Conservation (phyloP, 1,140 invertebrate genomes). For the Thalassaphorura encarpata region DNA sequence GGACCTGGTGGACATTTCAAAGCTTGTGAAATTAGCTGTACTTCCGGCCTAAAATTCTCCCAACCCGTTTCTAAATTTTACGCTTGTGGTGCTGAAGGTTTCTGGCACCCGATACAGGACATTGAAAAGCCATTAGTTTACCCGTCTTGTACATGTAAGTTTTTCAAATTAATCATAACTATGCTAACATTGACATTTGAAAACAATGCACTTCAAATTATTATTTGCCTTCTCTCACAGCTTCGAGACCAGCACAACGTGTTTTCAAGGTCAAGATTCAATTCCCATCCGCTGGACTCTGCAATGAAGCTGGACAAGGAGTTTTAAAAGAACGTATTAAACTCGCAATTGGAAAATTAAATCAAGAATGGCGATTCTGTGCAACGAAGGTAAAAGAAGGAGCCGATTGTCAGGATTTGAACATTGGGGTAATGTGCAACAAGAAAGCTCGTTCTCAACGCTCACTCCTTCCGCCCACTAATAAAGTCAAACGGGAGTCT, state of each 20-base stretch:
- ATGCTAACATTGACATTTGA: too few relatives aligned
- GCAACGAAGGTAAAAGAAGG: slow-evolving; percentile 31
- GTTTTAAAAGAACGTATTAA: slow-evolving; percentile 78
- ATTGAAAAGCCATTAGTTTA: slow-evolving; percentile 69
- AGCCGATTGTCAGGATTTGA: slow-evolving; percentile 69
- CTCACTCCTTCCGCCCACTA: slow-evolving; percentile 49
- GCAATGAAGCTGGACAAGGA: slow-evolving; percentile 85
- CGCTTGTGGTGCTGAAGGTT: slow-evolving; percentile 90
- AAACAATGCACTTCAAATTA: background rate
- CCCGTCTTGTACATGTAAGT: slow-evolving; percentile 76
- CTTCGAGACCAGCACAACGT: slow-evolving; percentile 70
- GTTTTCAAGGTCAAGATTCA: slow-evolving; percentile 87
- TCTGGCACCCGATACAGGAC: slow-evolving; percentile 79
- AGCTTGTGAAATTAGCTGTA: slow-evolving; percentile 80
- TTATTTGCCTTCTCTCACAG: slow-evolving; percentile 39
- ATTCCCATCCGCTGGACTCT: slow-evolving; percentile 85
- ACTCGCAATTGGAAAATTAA: slow-evolving; percentile 75
- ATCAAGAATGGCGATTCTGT: slow-evolving; percentile 44
- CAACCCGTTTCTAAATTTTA: slow-evolving; percentile 87
- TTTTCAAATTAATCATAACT: too few relatives aligned
- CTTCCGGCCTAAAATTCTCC: slow-evolving; percentile 74
- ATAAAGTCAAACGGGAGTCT: slow-evolving; percentile 51
- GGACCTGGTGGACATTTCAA: slow-evolving; percentile 70
- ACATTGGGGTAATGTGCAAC: slow-evolving; percentile 81
- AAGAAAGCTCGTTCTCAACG: slow-evolving; percentile 13